A percentile compares a stretch with the other conserved stretches of the same genome.
phyloP scores from a whole-genome alignment of 2,888 invertebrate species.

The Strigamia crassipes region DNA sequence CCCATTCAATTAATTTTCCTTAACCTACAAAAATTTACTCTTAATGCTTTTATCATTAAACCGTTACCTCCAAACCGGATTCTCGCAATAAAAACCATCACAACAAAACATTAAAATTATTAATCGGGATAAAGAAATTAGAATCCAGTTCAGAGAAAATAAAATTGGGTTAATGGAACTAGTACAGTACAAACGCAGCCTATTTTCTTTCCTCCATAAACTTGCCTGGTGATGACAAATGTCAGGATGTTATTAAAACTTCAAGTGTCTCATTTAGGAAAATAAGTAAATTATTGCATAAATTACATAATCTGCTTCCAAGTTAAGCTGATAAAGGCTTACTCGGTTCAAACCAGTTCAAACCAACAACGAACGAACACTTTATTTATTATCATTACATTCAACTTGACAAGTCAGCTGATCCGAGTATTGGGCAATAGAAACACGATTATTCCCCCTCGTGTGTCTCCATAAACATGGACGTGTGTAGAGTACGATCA shows the following conservation, averaged over 20 bases:
- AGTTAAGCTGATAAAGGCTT: too few species aligned
- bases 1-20: background rate
- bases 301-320: too few species aligned
- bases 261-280: background rate
- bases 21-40: background rate
- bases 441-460: background rate
- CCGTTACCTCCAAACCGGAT: background rate
- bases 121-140: background rate
- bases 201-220: background rate
- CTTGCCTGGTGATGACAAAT: background rate
- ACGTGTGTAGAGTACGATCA: too few species aligned
- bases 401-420: constrained; percentile 5
- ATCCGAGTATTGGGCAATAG: background rate
- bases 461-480: too few species aligned
- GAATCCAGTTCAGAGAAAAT: constrained; percentile 27
- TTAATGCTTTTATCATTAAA: background rate
- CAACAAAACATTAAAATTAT: background rate
- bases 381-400: constrained; percentile 18
- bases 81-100: background rate
- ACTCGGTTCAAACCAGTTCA: background rate
- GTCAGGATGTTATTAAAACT: background rate
- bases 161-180: constrained; percentile 4
- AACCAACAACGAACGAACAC: background rate
- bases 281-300: background rate
- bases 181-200: background rate